Evolutionary conservation across 2,113 vertebrate species (phyloP).

Genomic region (Sceloporus tristichus): DNA sequence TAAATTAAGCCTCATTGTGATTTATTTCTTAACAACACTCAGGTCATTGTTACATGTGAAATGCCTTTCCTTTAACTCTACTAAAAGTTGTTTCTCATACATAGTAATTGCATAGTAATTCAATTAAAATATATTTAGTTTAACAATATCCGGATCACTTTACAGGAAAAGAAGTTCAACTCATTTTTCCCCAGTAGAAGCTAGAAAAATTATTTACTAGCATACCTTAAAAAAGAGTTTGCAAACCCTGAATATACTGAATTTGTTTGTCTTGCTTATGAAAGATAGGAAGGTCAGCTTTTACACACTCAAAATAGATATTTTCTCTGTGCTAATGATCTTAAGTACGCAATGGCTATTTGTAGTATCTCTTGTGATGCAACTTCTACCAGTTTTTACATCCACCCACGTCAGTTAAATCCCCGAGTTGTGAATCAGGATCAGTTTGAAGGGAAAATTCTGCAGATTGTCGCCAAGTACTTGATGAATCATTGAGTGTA

Average conservation of each 20-base stretch:
- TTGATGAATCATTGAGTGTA: slow-evolving; percentile 70
- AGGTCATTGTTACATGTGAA: slow-evolving; percentile 76
- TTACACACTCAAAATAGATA: neutral
- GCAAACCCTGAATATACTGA: slow-evolving; percentile 45
- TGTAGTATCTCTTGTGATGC: neutral
- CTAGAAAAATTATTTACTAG: slow-evolving; percentile 69
- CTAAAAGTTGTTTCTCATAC: slow-evolving; percentile 63
- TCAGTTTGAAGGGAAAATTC: slow-evolving; percentile 46
- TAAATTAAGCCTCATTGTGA: slow-evolving; percentile 77
- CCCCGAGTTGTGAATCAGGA: neutral
- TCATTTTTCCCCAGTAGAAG: slow-evolving; percentile 61
- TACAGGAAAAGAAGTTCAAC: slow-evolving; percentile 73
- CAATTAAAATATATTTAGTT: slow-evolving; percentile 79
- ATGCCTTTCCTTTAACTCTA: slow-evolving; percentile 75
- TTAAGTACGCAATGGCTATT: neutral
- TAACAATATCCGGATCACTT: slow-evolving; percentile 73
- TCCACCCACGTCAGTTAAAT: slow-evolving; percentile 19
- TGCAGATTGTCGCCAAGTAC: slow-evolving; percentile 65
- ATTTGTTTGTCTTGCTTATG: slow-evolving; percentile 28
- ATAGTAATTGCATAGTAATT: slow-evolving; percentile 77
- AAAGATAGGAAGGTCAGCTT: neutral
- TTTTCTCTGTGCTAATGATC: neutral
- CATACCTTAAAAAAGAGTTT: slow-evolving; percentile 48
- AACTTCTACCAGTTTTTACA: slow-evolving; percentile 19
- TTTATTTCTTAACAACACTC: slow-evolving; percentile 80